A percentile compares a stretch with the other conserved stretches of the same genome.
Conservation (phyloP, 2,113 vertebrate species). For the Chionodraco myersi region DNA sequence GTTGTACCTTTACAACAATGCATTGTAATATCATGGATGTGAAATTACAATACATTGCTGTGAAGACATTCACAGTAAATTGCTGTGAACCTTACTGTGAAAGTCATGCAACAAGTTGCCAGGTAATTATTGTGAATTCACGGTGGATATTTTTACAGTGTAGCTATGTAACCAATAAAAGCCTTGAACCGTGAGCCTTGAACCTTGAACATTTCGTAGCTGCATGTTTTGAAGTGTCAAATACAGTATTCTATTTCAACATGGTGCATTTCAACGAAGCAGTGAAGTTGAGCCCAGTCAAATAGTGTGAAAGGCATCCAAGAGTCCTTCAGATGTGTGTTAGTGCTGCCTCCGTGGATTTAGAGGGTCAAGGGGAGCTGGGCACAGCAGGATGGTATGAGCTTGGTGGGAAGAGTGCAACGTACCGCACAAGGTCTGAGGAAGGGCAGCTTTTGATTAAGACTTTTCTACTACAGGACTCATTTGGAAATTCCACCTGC, state of each 20-base stretch:
- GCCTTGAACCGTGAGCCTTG: too few species aligned
- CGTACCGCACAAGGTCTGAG: constrained; percentile 61
- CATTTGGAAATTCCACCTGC: constrained; percentile 57
- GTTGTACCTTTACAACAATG: too few species aligned
- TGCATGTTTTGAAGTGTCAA: neutral
- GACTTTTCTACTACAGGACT: constrained; percentile 63
- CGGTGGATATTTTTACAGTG: too few species aligned
- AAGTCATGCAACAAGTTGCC: too few species aligned
- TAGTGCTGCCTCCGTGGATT: constrained; percentile 72
- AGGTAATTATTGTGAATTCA: too few species aligned
- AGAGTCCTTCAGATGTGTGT: constrained; percentile 69
- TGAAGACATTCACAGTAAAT: too few species aligned
- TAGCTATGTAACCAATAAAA: too few species aligned
- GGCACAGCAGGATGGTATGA: constrained; percentile 66
- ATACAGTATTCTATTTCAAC: neutral
- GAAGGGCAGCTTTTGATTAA: constrained; percentile 71
- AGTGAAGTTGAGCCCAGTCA: constrained; percentile 31
- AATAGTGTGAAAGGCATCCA: constrained; percentile 63
- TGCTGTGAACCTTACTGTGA: too few species aligned
- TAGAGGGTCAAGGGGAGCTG: constrained; percentile 75
- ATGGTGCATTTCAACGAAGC: neutral
- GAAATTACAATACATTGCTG: too few species aligned
- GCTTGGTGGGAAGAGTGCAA: constrained; percentile 66
- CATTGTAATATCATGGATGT: too few species aligned
- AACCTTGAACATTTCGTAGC: neutral